phyloP scores from a whole-genome alignment of 2,888 invertebrate species.

The Eurois occulta region DNA sequence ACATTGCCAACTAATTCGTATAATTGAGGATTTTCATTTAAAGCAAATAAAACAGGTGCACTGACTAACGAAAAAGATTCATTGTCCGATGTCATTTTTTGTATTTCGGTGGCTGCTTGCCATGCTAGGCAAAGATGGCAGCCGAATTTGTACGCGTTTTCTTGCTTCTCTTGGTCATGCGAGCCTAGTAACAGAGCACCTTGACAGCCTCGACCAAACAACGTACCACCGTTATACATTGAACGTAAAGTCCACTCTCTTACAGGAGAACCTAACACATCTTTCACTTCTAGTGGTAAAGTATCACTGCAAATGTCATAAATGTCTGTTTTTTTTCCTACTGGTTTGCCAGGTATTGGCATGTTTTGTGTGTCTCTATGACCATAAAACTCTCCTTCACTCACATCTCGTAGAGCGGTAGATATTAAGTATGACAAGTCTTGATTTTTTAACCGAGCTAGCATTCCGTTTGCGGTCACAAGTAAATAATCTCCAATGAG shows the following conservation, averaged over 20 bases:
- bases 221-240: conserved; percentile 92
- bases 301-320: conserved; percentile 82
- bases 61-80: conserved; percentile 92
- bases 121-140: conserved; percentile 95
- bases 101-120: conserved; percentile 91
- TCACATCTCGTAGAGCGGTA: conserved; percentile 94
- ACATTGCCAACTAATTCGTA: conserved; percentile 90
- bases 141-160: conserved; percentile 94
- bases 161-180: conserved; percentile 92
- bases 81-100: conserved; percentile 88
- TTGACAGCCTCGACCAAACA: conserved; percentile 94
- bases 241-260: conserved; percentile 94
- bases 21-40: conserved; percentile 93
- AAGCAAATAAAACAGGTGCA: conserved; percentile 95
- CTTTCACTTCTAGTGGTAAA: conserved; percentile 81
- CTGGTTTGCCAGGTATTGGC: conserved; percentile 92
- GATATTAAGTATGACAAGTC: conserved; percentile 95
- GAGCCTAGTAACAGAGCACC: conserved; percentile 94
- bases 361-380: conserved; percentile 94
- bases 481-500: conserved; percentile 96
- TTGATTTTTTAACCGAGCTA: conserved; percentile 93
- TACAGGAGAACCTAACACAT: conserved; percentile 89
- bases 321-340: conserved; percentile 70
- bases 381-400: conserved; percentile 95
- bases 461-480: conserved; percentile 94